Evolutionary conservation across 2,888 invertebrate genomes (phyloP), one percentile per base, ranked within the genome.

Genomic region (Pheosia tremula): DNA sequence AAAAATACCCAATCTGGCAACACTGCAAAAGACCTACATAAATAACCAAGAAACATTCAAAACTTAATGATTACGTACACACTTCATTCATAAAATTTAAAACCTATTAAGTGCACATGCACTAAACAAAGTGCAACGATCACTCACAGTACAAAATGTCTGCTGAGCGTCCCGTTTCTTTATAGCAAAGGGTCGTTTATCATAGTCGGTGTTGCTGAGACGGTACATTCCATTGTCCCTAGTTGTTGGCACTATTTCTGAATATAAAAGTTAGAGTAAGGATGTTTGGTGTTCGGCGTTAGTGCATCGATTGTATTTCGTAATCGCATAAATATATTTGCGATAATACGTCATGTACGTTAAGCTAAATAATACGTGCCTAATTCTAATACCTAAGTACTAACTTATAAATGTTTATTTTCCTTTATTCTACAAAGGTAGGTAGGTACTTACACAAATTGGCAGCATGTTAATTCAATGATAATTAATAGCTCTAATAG

Each of bases 231-330:
- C 56, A 45, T 56, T 45, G 45, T 56, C 45, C 36, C 77, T 76
- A 71, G 68, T 60, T 63, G 70, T 77, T 82, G 80, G 72, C 69
- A 70, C 60, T 66, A 54, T 50, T 55, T 60, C 61, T 63, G 75
- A 71, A 72, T 71, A 66, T 54, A 65, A 68, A 75, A 71, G 41
- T 56, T 56, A 0, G 41, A 13, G 8, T 56, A 45, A 39, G 10
- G 39, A 39, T 55, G 53, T 4, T 36, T 4, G 7, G 6, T 11
- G 5, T 55, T 55, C 55, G 55, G 39, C 39, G 5, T 47, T 11
- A 2, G 4, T 47, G n/a, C 5, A 47, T 47, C n/a, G 47, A 47
- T n/a, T 7, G 0, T 9, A 9, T 9, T 45, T 9, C 43, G 43
- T 5, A 3, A 39, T 39, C 3, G 24, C 24, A 24, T 24, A 24